Conservation (phyloP, 2,113 vertebrate genomes). For the Anthoscopus minutus region DNA sequence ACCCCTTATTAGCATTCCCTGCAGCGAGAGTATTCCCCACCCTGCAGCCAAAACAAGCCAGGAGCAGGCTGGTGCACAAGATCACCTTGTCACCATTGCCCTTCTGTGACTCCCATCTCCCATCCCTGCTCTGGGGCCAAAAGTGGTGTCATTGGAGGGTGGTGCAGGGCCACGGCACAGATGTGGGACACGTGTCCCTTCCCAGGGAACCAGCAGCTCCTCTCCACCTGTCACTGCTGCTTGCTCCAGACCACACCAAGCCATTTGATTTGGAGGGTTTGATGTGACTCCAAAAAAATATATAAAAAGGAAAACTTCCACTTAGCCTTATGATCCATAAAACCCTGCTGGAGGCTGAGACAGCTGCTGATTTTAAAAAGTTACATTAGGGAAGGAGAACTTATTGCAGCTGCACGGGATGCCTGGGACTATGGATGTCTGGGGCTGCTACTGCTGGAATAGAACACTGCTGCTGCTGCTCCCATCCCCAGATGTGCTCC, state of each 20-base stretch:
- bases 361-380: constrained; percentile 26
- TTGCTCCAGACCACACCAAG: background rate
- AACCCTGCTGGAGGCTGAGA: constrained; percentile 10
- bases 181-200: accelerated
- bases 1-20: constrained; percentile 14
- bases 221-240: background rate
- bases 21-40: background rate
- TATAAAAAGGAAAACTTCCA: background rate
- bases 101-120: background rate
- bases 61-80: background rate
- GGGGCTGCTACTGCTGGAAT: background rate
- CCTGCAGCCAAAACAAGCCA: background rate
- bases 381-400: background rate
- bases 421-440: background rate
- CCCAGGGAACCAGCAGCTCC: background rate
- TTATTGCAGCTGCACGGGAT: background rate
- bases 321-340: constrained; percentile 32
- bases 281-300: background rate
- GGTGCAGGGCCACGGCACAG: accelerated
- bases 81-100: background rate
- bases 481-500: background rate
- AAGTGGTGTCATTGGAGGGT: background rate
- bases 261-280: accelerated
- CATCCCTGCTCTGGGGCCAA: background rate
- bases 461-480: background rate